Evolutionary conservation across 2,888 invertebrate genomes (phyloP), one percentile per base, ranked within the genome.

Genomic region (Drosophila kanekoi): DNA sequence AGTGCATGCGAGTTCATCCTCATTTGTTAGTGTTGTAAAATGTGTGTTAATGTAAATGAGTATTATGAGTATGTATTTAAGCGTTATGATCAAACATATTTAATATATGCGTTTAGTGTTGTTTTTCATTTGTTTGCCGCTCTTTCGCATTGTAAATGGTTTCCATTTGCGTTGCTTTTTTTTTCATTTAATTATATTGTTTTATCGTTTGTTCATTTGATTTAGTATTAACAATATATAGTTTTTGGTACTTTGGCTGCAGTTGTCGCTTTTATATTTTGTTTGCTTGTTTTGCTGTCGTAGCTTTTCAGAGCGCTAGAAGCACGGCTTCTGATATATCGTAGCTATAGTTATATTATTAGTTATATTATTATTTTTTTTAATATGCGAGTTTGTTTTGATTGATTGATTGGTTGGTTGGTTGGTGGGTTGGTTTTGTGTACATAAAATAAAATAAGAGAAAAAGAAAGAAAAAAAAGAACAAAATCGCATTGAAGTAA

Each of bases 321-420:
- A 91, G 90, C 85, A 91, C 91, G 81, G 91, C 91, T 85, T 91
- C 91, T 89, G 90, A 90, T 87, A 91, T 91, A 90, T 91, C 91
- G 90, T 92, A 91, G 91, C 91, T 91, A 89, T 76, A 65, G 53
- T 72, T 68, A 45, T 72, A 48, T 35, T 35, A 52, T 52, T 76
- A 65, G 53, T 72, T 68, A 45, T 72, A 48, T 35, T 35, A 52
- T 52, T 18, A 18, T 49, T 52, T 51, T 54, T 37, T 23, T 43
- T 20, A 1, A 35, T 43, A 52, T 37, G 53, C 23, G 63, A 54
- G 14, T 32, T 45, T 51, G 28, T 10, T 68, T 67, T 53, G 20
- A 14, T 70, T 58, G 53, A 40, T 78, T 75, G 63, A 44, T 79
- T 75, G 68, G 59, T 82, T 74, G 78, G 28, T 83, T 57, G 78